Percentiles rank a stretch among this genome's conserved stretches.
Conservation (phyloP, 2,888 invertebrate species). For the Zygogramma bicolorata region DNA sequence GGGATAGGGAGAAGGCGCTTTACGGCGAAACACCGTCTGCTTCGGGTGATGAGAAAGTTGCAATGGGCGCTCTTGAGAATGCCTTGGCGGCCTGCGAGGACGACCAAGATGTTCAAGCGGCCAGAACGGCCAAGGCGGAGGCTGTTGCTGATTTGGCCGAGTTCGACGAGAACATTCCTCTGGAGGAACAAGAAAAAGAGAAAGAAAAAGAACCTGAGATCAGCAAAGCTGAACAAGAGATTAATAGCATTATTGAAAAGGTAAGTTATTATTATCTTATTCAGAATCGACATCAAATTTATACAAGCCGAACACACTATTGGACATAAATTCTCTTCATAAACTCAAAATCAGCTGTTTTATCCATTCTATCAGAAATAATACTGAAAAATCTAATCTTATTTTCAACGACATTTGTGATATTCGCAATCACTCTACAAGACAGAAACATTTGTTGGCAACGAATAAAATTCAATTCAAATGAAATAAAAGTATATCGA, state of each 20-base stretch:
- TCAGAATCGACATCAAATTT: no score
- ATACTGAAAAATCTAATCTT: no score
- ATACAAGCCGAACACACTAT: no score
- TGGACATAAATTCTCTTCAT: no score
- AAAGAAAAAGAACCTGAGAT: conserved; percentile 67
- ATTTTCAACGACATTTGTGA: no score
- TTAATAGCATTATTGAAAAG: conserved; percentile 79
- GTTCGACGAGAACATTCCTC: conserved; percentile 94
- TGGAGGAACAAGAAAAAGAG: conserved; percentile 76
- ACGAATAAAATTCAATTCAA: no score
- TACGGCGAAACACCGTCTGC: conserved; percentile 47
- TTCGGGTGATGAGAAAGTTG: conserved; percentile 70
- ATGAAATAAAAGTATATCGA: no score
- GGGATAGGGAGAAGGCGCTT: conserved; percentile 60
- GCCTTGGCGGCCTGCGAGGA: conserved; percentile 95
- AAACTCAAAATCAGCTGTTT: no score
- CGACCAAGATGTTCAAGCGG: conserved; percentile 93
- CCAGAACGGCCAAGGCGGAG: conserved; percentile 90
- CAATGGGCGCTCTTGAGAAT: conserved; percentile 78
- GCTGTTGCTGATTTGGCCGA: conserved; percentile 91
- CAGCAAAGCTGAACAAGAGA: conserved; percentile 80
- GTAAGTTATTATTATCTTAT: conserved; percentile 68
- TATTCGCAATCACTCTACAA: no score
- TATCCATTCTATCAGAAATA: no score
- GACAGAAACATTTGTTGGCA: no score